Percentiles rank a stretch among this genome's conserved stretches.
Conservation (phyloP, 1,140 invertebrate species). For the Aphelinus atriplicis region DNA sequence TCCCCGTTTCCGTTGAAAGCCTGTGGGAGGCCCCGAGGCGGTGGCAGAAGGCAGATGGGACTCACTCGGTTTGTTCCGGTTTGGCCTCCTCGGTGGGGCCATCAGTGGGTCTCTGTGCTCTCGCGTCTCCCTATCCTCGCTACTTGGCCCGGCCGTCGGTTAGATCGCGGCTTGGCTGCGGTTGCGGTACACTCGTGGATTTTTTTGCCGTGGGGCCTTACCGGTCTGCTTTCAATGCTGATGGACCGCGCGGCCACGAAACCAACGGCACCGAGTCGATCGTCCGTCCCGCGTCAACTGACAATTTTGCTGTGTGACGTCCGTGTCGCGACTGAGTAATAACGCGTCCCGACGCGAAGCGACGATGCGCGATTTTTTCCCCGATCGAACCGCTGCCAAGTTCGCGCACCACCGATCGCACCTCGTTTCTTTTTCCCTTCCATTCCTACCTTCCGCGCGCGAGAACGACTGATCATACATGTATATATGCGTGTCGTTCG, state of each 20-base stretch:
- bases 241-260: too few relatives aligned
- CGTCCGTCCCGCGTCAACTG: background rate
- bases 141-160: background rate
- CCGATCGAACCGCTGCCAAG: background rate
- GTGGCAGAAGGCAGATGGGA: too few relatives aligned
- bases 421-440: slow-evolving; percentile 4
- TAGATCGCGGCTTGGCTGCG: background rate
- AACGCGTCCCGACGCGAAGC: slow-evolving; percentile 8
- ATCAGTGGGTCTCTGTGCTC: too few relatives aligned
- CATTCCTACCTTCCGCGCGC: too few relatives aligned
- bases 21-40: too few relatives aligned
- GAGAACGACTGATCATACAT: background rate
- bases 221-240: background rate
- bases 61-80: too few relatives aligned
- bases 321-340: background rate
- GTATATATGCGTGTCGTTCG: background rate
- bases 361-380: slow-evolving; percentile 20
- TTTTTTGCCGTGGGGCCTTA: background rate
- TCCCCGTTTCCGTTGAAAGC: too few relatives aligned
- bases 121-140: too few relatives aligned
- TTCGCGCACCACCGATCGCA: background rate
- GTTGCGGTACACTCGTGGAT: too few relatives aligned
- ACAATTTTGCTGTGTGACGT: slow-evolving; percentile 14
- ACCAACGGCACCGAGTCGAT: too few relatives aligned
- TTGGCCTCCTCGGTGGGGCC: too few relatives aligned